Evolutionary conservation across 53 echinoderm and acorn worm genomes (phyloP).

Genomic region (Hippasteria phrygiana): DNA sequence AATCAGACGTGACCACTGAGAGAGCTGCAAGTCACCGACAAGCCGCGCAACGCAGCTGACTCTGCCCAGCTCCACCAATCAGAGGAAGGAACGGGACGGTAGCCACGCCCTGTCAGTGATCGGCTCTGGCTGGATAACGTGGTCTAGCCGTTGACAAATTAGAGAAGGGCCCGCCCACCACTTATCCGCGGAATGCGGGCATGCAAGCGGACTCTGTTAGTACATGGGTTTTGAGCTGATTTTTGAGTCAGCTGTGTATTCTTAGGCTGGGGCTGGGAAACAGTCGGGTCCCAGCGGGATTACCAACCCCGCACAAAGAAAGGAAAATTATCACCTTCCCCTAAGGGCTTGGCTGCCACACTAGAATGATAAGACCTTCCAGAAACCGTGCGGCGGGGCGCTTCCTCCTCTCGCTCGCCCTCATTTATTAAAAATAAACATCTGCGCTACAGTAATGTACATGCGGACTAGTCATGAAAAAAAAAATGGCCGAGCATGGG

Average conservation of each 20-base stretch:
- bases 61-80: constrained; percentile 70
- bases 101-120: constrained; percentile 81
- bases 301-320: constrained; percentile 76
- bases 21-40: constrained; percentile 81
- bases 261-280: constrained; percentile 64
- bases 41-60: constrained; percentile 62
- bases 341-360: constrained; percentile 69
- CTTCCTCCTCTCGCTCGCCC: constrained; percentile 64
- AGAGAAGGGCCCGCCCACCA: constrained; percentile 89
- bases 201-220: constrained; percentile 81
- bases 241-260: constrained; percentile 77
- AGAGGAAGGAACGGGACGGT: constrained; percentile 13
- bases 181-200: constrained; percentile 99
- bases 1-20: constrained; percentile 90
- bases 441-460: constrained; percentile 74
- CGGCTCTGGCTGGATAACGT: constrained; percentile 49
- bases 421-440: constrained; percentile 80
- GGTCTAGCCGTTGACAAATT: constrained; percentile 77
- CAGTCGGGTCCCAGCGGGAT: constrained; percentile 73
- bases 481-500: constrained; percentile 23
- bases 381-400: constrained; percentile 69
- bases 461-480: constrained; percentile 54
- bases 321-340: constrained; percentile 77
- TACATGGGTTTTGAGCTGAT: constrained; percentile 88
- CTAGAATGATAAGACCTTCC: constrained; percentile 68